Percentiles rank a stretch among this genome's conserved stretches.
Evolutionary conservation across 2,113 vertebrate species (phyloP).

Genomic region (Trochalopteron elliotii): DNA sequence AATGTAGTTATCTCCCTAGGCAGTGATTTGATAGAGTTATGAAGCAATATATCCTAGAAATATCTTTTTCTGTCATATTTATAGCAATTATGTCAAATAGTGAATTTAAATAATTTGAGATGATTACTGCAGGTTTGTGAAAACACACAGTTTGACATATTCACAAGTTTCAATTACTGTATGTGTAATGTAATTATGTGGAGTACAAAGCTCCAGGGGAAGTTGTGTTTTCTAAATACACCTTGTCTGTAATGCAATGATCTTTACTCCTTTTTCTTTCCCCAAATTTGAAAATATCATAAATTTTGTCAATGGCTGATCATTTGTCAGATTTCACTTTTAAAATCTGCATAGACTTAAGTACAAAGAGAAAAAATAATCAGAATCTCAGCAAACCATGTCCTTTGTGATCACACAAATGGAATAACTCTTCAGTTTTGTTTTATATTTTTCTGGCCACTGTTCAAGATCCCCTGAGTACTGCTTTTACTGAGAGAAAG

Average conservation of each 20-base stretch:
- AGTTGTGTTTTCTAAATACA: conserved; percentile 22
- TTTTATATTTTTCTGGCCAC: neutral
- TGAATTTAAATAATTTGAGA: conserved; percentile 65
- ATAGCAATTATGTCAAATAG: conserved; percentile 62
- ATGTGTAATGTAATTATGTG: conserved; percentile 56
- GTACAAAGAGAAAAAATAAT: neutral
- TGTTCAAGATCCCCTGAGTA: neutral
- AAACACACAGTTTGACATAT: conserved; percentile 65
- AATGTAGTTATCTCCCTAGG: conserved; percentile 10
- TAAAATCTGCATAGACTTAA: neutral
- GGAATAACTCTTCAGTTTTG: neutral
- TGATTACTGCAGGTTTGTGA: conserved; percentile 61
- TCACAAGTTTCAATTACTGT: conserved; percentile 60
- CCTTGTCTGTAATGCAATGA: neutral
- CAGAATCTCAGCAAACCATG: neutral
- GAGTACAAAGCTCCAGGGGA: conserved; percentile 33
- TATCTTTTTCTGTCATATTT: conserved; percentile 61
- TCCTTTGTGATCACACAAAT: neutral
- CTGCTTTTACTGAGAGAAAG: neutral
- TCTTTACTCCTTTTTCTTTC: neutral
- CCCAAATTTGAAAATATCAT: neutral
- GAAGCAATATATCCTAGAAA: conserved; percentile 29
- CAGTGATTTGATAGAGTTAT: conserved; percentile 12
- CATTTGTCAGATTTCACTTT: neutral
- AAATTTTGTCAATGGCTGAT: neutral